Evolutionary conservation across 2,888 invertebrate species (phyloP).

Genomic region (Craniophora ligustri): DNA sequence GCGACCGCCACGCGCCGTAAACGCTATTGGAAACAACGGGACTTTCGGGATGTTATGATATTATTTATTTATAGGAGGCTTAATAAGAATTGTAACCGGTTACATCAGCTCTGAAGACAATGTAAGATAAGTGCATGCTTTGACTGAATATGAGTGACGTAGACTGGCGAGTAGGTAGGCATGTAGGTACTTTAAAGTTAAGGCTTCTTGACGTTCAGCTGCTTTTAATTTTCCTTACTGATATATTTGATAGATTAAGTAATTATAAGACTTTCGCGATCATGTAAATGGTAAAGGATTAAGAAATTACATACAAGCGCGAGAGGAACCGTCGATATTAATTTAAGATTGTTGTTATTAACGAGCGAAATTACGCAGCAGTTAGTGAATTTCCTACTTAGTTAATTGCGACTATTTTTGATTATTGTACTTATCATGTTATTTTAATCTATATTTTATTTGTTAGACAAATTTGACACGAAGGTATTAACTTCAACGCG

Average conservation of each 20-base stretch:
- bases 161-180: constrained; percentile 1
- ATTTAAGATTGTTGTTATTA: constrained; percentile 38
- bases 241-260: constrained; percentile 45
- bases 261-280: constrained; percentile 29
- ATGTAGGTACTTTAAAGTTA: constrained; percentile 14
- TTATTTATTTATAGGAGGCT: constrained; percentile 53
- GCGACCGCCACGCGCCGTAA: constrained; percentile 76
- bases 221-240: constrained; percentile 25
- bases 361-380: not conserved
- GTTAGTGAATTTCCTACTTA: too few species aligned
- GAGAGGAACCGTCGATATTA: constrained; percentile 28
- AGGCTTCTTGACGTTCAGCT: constrained; percentile 10
- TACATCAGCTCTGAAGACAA: constrained; percentile 39
- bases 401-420: too few species aligned
- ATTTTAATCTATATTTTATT: too few species aligned
- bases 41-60: constrained; percentile 70
- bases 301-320: constrained; percentile 27
- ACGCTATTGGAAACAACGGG: constrained; percentile 71
- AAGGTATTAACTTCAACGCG: not conserved
- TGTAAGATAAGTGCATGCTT: constrained; percentile 39
- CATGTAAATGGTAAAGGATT: constrained; percentile 24
- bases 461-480: too few species aligned
- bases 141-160: constrained; percentile 29
- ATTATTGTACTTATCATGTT: too few species aligned
- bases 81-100: constrained; percentile 42